A percentile compares a stretch with the other conserved stretches of the same genome.
Evolutionary conservation across 1,140 invertebrate species (phyloP).

Genomic region (Drosophila repleta): DNA sequence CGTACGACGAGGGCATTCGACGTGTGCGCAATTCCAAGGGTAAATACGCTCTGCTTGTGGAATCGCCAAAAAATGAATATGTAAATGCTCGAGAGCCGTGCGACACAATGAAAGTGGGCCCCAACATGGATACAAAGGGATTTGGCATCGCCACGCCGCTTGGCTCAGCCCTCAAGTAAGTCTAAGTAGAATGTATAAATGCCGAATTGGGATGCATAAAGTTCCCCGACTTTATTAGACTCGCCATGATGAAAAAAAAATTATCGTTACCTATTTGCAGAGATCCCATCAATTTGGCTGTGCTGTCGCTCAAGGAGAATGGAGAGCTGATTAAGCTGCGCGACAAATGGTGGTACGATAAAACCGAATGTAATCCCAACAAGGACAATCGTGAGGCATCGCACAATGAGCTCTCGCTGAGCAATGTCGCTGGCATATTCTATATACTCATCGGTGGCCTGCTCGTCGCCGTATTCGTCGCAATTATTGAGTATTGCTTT

Average conservation of each 20-base stretch:
- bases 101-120: constrained; percentile 97
- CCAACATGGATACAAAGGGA: constrained; percentile 96
- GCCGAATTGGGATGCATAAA: background rate
- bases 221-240: background rate
- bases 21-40: constrained; percentile 92
- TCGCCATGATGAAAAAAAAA: background rate
- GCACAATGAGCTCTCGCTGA: constrained; percentile 95
- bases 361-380: constrained; percentile 89
- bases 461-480: constrained; percentile 94
- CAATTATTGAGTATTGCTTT: constrained; percentile 96
- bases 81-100: constrained; percentile 96
- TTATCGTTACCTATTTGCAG: constrained; percentile 84
- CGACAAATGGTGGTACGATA: constrained; percentile 97
- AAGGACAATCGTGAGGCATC: constrained; percentile 89
- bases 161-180: constrained; percentile 94
- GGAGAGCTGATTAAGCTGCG: constrained; percentile 95
- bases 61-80: constrained; percentile 97
- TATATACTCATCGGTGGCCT: constrained; percentile 98
- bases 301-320: constrained; percentile 95
- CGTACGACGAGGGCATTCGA: constrained; percentile 93
- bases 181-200: constrained; percentile 29
- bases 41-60: constrained; percentile 97
- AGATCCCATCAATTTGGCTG: constrained; percentile 95
- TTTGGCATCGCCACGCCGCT: constrained; percentile 97
- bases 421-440: constrained; percentile 99